Evolutionary conservation across 2,797 vertebrate genomes (phyloP).

Genomic region (Sebastes reedi): DNA sequence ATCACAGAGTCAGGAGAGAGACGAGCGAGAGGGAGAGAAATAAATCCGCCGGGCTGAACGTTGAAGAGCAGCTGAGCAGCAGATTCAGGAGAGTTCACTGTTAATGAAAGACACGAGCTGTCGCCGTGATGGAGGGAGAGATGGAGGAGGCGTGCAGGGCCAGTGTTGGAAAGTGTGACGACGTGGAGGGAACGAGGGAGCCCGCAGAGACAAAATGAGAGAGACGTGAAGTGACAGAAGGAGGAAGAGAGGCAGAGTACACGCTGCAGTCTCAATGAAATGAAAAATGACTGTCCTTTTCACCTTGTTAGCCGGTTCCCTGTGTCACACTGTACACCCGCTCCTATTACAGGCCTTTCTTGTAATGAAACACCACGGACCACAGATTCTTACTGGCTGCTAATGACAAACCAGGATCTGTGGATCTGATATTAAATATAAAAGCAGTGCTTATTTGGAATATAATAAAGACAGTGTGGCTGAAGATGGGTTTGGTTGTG

Average conservation of each 20-base stretch:
- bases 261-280: constrained; percentile 23
- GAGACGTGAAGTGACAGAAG: constrained; percentile 39
- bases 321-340: not conserved
- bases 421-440: not conserved
- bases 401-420: not conserved
- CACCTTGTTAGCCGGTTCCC: constrained; percentile 50
- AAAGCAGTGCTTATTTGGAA: not conserved
- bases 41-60: not conserved
- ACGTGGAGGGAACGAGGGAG: constrained; percentile 1
- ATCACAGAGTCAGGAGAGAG: not conserved
- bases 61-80: constrained; percentile 1
- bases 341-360: not conserved
- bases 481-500: not conserved
- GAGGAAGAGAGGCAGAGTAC: constrained; percentile 23
- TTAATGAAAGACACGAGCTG: constrained; percentile 21
- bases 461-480: not conserved
- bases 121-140: not conserved
- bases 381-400: not conserved
- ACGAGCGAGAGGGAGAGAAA: not conserved
- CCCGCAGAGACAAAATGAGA: constrained; percentile 39
- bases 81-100: not conserved
- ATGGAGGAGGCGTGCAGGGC: not conserved
- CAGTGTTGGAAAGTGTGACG: constrained; percentile 5
- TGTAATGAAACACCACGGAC: constrained; percentile 9
- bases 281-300: constrained; percentile 51